Conservation (phyloP, 2,113 vertebrate genomes). For the Phrynosoma blainvillii region DNA sequence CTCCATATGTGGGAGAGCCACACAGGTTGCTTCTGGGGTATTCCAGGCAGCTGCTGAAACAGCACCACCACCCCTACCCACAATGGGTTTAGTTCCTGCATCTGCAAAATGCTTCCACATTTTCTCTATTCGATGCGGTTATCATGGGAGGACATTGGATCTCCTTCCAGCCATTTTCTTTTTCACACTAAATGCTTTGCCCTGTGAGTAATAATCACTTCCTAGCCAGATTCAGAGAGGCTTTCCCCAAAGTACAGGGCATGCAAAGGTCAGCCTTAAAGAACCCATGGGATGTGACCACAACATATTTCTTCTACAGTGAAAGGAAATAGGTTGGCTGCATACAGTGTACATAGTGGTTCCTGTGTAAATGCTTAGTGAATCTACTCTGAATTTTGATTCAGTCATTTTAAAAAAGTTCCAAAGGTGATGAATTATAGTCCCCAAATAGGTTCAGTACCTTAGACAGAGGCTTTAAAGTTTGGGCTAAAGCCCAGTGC, state of each 20-base stretch:
- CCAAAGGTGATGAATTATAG: no score
- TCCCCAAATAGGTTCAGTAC: no score
- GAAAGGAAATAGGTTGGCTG: not conserved
- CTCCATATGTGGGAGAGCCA: not conserved
- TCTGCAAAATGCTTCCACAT: fast-evolving
- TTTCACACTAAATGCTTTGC: not conserved
- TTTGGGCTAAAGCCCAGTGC: no score
- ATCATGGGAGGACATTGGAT: not conserved
- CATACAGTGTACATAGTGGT: no score
- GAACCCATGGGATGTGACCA: not conserved
- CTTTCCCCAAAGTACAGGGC: not conserved
- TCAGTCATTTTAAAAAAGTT: no score
- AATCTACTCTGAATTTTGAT: no score
- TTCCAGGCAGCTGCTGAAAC: conserved; percentile 23
- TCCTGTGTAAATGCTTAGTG: no score
- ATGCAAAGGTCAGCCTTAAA: not conserved
- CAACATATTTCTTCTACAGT: not conserved
- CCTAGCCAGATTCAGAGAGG: not conserved
- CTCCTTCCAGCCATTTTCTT: not conserved
- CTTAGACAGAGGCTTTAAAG: no score
- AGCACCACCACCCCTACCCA: not conserved
- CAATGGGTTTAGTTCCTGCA: conserved; percentile 14
- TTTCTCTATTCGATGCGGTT: not conserved
- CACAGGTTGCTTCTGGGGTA: conserved; percentile 37
- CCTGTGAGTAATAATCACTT: not conserved